Conservation (phyloP, 1,140 invertebrate species). For the Epicauta chinensis region DNA sequence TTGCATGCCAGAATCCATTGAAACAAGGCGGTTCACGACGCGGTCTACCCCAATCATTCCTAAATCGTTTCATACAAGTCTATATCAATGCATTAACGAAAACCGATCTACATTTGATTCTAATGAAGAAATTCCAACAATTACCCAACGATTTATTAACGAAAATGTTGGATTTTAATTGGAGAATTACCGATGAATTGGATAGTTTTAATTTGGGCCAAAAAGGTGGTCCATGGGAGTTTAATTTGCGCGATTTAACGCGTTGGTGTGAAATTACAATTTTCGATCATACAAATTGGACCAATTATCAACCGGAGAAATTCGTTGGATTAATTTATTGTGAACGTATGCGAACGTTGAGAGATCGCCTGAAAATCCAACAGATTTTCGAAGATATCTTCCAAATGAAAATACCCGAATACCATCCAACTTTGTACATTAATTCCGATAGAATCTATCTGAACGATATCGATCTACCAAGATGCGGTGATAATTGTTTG, state of each 20-base stretch:
- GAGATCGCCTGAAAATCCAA: constrained; percentile 62
- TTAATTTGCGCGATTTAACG: constrained; percentile 92
- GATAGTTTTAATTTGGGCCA: constrained; percentile 60
- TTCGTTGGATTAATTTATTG: constrained; percentile 68
- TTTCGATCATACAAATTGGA: constrained; percentile 16
- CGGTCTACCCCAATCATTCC: constrained; percentile 92
- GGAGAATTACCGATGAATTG: constrained; percentile 59
- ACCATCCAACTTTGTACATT: constrained; percentile 46
- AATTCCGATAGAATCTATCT: constrained; percentile 49
- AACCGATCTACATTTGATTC: constrained; percentile 66
- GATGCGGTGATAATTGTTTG: constrained; percentile 42
- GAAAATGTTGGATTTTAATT: constrained; percentile 79
- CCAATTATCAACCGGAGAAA: constrained; percentile 29
- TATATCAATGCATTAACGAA: constrained; percentile 75
- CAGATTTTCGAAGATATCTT: constrained; percentile 58
- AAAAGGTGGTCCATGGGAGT: constrained; percentile 87
- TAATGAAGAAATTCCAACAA: constrained; percentile 49
- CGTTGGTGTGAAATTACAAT: constrained; percentile 79
- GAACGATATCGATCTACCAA: constrained; percentile 50
- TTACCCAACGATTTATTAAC: constrained; percentile 52
- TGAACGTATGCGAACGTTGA: constrained; percentile 68
- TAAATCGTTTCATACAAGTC: constrained; percentile 97
- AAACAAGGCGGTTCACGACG: constrained; percentile 91
- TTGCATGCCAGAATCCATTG: constrained; percentile 98
- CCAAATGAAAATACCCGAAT: constrained; percentile 44